phyloP scores from a whole-genome alignment of 2,113 vertebrate genomes.

The Saccopteryx bilineata region DNA sequence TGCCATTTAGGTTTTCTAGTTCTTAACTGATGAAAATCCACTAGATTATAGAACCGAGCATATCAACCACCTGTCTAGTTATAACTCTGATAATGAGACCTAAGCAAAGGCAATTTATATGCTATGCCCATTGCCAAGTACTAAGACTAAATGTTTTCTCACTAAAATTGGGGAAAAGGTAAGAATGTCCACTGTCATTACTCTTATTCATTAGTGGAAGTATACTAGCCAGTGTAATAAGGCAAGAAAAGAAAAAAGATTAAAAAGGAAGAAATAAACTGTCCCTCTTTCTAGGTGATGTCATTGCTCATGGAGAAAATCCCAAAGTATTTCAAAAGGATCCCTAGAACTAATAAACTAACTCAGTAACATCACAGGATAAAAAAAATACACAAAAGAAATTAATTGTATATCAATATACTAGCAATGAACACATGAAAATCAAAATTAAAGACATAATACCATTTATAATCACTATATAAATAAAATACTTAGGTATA shows the following conservation, averaged over 20 bases:
- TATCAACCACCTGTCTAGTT: not conserved
- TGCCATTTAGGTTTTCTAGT: not conserved
- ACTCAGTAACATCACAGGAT: too few species aligned
- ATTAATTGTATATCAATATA: too few species aligned
- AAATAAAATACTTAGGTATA: too few species aligned
- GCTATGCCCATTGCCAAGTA: not conserved
- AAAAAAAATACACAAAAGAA: too few species aligned
- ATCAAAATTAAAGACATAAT: too few species aligned
- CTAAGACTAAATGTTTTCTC: not conserved
- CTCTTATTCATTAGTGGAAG: not conserved
- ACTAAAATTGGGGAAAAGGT: not conserved
- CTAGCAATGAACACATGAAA: too few species aligned
- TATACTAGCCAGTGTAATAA: not conserved
- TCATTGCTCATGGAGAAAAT: not conserved
- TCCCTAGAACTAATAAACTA: too few species aligned
- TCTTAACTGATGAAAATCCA: not conserved
- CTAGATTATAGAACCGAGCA: not conserved
- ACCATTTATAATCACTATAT: too few species aligned
- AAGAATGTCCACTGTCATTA: not conserved
- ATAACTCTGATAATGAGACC: not conserved
- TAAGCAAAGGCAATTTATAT: not conserved
- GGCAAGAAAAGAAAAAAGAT: not conserved
- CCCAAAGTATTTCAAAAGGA: too few species aligned
- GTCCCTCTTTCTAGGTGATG: not conserved
- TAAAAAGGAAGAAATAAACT: not conserved